Evolutionary conservation across 2,888 invertebrate species (phyloP).

Genomic region (Antitype chi): DNA sequence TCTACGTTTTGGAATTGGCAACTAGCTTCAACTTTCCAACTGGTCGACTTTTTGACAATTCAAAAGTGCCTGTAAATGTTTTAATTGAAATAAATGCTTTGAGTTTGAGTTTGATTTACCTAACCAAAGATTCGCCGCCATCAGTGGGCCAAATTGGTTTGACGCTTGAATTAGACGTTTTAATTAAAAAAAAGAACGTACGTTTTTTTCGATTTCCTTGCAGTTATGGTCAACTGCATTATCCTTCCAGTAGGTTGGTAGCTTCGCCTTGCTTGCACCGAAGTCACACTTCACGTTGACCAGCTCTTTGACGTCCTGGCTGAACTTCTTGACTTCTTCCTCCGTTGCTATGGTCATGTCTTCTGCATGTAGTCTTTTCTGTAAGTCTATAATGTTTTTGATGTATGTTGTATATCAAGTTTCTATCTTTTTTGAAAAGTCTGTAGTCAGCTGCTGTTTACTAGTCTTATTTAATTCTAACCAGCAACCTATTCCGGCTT

Average conservation of each 20-base stretch:
- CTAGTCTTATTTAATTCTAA: not conserved
- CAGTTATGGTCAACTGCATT: conserved; percentile 64
- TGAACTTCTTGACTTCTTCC: conserved; percentile 54
- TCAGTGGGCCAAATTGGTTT: not conserved
- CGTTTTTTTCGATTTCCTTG: conserved; percentile 58
- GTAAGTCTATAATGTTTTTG: conserved; percentile 53
- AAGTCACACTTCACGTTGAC: conserved; percentile 64
- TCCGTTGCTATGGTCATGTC: conserved; percentile 45
- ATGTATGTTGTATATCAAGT: not conserved
- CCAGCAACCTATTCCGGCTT: no score
- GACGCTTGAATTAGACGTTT: no score
- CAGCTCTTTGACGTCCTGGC: conserved; percentile 39
- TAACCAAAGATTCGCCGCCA: not conserved
- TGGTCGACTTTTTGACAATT: no score
- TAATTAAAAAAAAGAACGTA: conserved; percentile 31
- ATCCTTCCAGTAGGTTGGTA: conserved; percentile 64
- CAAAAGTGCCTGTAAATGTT: no score
- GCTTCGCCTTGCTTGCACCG: conserved; percentile 27
- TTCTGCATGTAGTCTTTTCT: conserved; percentile 29
- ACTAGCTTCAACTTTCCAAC: no score
- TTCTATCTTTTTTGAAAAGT: not conserved
- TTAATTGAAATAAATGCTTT: no score
- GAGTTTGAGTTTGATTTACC: no score
- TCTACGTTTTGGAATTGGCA: no score
- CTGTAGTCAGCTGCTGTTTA: not conserved